These are phyloP conservation scores for Tholera decimalis DNA, from an alignment of 2,888 invertebrate species.

Conservation along the genomic window DNA sequence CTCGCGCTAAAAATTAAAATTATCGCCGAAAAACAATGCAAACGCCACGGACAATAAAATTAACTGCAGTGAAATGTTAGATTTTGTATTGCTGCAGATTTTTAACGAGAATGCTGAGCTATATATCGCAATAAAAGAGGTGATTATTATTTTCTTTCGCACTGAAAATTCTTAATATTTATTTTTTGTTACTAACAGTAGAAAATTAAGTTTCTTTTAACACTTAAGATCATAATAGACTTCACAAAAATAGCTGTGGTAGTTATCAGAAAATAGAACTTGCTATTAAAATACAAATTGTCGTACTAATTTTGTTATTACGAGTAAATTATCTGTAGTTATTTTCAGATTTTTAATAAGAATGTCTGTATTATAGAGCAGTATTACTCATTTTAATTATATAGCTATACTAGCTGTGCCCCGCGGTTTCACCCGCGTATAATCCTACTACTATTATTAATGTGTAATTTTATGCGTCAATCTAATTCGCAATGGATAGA, in stretches of 20 bases:
- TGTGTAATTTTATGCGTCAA: no score
- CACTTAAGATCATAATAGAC: not conserved
- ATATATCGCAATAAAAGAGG: constrained; percentile 31
- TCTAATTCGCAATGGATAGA: no score
- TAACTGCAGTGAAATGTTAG: constrained; percentile 58
- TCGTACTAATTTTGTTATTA: not conserved
- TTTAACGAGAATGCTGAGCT: constrained; percentile 37
- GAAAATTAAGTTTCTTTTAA: no score
- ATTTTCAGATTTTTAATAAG: no score
- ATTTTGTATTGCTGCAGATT: constrained; percentile 37
- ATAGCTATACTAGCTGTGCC: no score
- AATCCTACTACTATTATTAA: no score
- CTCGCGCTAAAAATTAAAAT: constrained; percentile 63
- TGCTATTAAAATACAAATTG: not conserved
- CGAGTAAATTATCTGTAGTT: not conserved
- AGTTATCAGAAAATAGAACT: not conserved
- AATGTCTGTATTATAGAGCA: no score
- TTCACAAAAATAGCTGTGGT: not conserved
- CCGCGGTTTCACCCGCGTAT: no score
- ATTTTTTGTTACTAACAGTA: no score
- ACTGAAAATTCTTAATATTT: no score
- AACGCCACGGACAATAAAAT: constrained; percentile 58
- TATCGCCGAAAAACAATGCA: constrained; percentile 62
- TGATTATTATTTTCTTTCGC: constrained; percentile 29
- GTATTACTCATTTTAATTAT: no score